These are phyloP conservation scores for Drosophila cognata DNA, from an alignment of 2,888 invertebrate genomes.

Conservation along the genomic window DNA sequence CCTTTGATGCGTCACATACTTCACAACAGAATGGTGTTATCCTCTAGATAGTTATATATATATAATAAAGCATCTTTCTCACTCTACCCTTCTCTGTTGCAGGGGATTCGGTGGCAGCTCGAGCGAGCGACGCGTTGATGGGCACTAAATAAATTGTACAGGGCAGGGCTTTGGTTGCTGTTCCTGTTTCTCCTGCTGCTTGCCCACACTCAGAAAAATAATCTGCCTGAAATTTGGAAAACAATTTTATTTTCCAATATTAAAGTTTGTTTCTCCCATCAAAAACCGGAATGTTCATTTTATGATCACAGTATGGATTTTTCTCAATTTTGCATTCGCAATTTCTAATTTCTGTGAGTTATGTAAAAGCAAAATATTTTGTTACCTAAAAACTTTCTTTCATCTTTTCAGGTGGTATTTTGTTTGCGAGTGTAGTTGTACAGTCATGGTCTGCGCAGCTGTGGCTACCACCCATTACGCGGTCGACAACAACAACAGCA, in stretches of 20 bases:
- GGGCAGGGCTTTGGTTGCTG: conserved; percentile 37
- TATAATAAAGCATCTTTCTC: background rate
- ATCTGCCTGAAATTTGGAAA: background rate
- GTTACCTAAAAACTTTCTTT: background rate
- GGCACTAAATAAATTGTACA: conserved; percentile 74
- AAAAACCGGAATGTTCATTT: background rate
- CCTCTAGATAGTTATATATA: background rate
- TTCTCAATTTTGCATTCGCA: background rate
- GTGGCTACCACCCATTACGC: conserved; percentile 36
- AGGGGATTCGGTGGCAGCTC: conserved; percentile 4
- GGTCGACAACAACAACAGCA: conserved; percentile 29
- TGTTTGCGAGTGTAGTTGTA: background rate
- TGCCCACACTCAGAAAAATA: background rate
- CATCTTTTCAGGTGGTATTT: background rate
- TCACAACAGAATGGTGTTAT: background rate
- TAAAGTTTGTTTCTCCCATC: background rate
- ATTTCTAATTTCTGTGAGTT: background rate
- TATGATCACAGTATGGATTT: background rate
- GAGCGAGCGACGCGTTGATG: conserved; percentile 62
- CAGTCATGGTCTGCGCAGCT: background rate
- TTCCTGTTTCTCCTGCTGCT: background rate
- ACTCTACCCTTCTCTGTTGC: background rate
- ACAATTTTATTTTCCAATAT: background rate
- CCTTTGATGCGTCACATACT: background rate
- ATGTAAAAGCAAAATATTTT: too few relatives aligned